Evolutionary conservation across 2,113 vertebrate genomes (phyloP), one percentile per base, ranked within the genome.

Genomic region (Sinocyclocheilus anshuiensis): DNA sequence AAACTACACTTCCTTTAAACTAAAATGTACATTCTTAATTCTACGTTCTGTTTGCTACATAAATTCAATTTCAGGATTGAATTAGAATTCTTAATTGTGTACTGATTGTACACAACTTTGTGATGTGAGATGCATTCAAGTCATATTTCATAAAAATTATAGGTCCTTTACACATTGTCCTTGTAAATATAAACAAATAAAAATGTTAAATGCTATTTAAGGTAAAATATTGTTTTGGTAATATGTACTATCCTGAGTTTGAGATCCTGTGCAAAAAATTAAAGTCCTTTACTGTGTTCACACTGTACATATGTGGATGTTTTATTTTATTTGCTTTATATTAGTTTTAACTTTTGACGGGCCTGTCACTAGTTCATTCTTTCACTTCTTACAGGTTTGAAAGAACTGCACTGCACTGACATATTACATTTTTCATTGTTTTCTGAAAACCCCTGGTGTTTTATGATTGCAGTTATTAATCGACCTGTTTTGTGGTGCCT

Each of bases 381-480:
- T 24, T 65, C 15, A 48, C 13, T 45, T 26, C n/a, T 20, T 59
- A 0, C 1, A 59, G 18, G 18, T 22, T 48, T 81, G 6, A 29
- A 26, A 65, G 6, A 11, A 16, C 13, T 65, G 39, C n/a, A 65
- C 2, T 42, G 36, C 26, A 71, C 18, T 71, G 42, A 71, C 3
- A 71, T 20, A 81, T 45, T 81, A 4, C 5, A 57, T 61, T 80
- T 42, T 65, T 65, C 13, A 4, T n/a, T 42, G 24, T 81, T 59
- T 26, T 13, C 22, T 63, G 13, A 42, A 45, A 65, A 8, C 20
- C 79, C n/a, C 13, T 67, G 13, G 16, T 53, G 20, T 71, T 83
- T 71, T 55, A 83, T 71, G 65, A 71, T 71, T 26, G 59, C 29
- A 9, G 81, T 57, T 83, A 57, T 55, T 72, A 83, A 83, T 83